A percentile compares a stretch with the other conserved stretches of the same genome.
Evolutionary conservation across 2,113 vertebrate genomes (phyloP).

Genomic region (Monarcha castaneiventris): DNA sequence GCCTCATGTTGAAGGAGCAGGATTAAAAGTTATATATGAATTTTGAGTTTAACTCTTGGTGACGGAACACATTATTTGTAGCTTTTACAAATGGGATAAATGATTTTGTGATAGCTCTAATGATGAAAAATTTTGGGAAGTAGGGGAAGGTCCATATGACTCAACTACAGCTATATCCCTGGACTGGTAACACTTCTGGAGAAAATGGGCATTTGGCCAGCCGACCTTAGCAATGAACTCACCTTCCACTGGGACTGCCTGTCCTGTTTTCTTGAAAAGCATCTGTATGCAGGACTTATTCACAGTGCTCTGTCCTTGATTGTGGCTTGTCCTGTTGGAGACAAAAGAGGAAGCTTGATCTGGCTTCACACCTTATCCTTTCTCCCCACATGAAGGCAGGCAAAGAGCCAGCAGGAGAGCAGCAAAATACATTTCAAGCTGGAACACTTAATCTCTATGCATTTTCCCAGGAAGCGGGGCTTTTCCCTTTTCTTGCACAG

Average conservation of each 20-base stretch:
- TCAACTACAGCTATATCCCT: constrained; percentile 4
- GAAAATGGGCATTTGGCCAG: constrained; percentile 26
- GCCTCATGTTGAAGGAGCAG: neutral
- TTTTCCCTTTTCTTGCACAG: neutral
- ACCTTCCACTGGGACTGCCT: constrained; percentile 38
- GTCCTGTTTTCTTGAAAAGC: constrained; percentile 38
- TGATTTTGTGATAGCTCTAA: neutral
- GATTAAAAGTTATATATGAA: neutral
- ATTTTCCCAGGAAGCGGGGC: constrained; percentile 31
- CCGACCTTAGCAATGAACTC: constrained; percentile 29
- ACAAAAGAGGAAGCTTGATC: constrained; percentile 39
- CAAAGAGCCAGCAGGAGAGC: constrained; percentile 55
- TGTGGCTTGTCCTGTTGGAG: constrained; percentile 35
- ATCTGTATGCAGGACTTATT: constrained; percentile 2
- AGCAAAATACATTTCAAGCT: constrained; percentile 43
- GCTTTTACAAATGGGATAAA: neutral
- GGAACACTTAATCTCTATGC: constrained; percentile 33
- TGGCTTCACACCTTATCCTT: constrained; percentile 63
- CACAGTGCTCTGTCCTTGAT: neutral
- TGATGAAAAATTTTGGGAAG: constrained; percentile 20
- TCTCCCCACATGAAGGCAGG: constrained; percentile 53
- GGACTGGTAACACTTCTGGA: constrained; percentile 15
- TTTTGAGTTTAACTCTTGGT: neutral
- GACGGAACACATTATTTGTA: neutral
- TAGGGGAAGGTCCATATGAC: neutral